phyloP scores from a whole-genome alignment of 1,140 invertebrate genomes.

The Zaprionus lachaisei region DNA sequence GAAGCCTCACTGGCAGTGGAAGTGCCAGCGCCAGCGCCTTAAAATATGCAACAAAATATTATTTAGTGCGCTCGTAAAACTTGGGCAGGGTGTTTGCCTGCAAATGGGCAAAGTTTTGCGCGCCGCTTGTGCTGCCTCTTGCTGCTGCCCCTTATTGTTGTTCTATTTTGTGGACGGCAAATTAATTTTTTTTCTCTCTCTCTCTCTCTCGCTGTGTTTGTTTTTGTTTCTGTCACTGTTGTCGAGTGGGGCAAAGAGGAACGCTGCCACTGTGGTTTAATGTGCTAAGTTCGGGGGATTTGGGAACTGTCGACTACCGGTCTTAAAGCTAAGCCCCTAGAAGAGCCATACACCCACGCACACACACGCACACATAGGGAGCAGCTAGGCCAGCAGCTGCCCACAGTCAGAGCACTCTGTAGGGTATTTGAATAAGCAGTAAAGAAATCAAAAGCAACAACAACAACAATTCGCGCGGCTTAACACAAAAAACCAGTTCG shows the following conservation, averaged over 20 bases:
- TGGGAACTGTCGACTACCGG: conserved; percentile 43
- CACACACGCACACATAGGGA: conserved; percentile 3
- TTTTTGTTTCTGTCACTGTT: conserved; percentile 21
- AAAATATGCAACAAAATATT: conserved; percentile 76
- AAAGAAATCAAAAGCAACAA: conserved; percentile 71
- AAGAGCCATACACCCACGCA: background rate
- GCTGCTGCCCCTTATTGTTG: conserved; percentile 14
- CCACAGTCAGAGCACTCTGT: conserved; percentile 23
- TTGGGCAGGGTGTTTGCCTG: conserved; percentile 48
- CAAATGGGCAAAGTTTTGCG: conserved; percentile 59
- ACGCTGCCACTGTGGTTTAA: conserved; percentile 28
- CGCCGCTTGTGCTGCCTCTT: conserved; percentile 19
- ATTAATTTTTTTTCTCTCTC: conserved; percentile 43
- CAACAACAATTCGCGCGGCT: conserved; percentile 21
- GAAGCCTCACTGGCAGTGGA: background rate
- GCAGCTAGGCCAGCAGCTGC: conserved; percentile 36
- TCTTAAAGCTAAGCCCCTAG: conserved; percentile 22
- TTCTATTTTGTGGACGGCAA: conserved; percentile 34
- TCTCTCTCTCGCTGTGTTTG: background rate
- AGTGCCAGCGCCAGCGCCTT: conserved; percentile 10
- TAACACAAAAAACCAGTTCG: conserved; percentile 67
- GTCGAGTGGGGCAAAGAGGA: too few relatives aligned
- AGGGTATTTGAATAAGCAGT: conserved; percentile 65
- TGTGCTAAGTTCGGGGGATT: conserved; percentile 36
- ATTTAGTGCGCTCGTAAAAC: conserved; percentile 72